These are phyloP conservation scores for Cataglyphis rosenhaueri DNA, from an alignment of 2,888 invertebrate genomes.

Conservation along the genomic window DNA sequence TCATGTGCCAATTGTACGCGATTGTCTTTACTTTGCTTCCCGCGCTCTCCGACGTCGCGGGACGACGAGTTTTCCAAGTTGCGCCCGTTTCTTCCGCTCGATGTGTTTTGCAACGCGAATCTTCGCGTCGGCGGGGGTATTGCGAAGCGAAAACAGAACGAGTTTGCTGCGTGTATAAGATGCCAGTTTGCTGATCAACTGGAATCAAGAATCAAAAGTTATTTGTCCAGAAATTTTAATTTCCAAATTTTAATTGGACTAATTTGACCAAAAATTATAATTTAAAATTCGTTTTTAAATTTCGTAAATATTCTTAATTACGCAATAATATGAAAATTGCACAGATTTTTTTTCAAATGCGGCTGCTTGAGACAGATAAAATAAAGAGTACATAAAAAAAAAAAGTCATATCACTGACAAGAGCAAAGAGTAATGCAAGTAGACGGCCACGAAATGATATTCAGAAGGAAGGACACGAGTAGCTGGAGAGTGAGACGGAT, in stretches of 20 bases:
- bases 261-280: too few relatives aligned
- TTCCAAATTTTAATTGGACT: too few relatives aligned
- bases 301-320: not conserved
- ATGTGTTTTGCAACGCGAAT: constrained; percentile 39
- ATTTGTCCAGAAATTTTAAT: not conserved
- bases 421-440: constrained; percentile 69
- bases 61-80: constrained; percentile 43
- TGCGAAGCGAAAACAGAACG: constrained; percentile 35
- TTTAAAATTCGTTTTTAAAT: not conserved
- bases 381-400: constrained; percentile 65
- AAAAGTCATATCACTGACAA: constrained; percentile 33
- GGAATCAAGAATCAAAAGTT: not conserved
- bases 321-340: not conserved
- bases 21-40: constrained; percentile 79
- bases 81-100: constrained; percentile 54
- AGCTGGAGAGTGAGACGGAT: constrained; percentile 20
- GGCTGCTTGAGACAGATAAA: constrained; percentile 35
- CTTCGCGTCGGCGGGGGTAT: not conserved
- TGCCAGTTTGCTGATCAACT: not conserved
- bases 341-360: not conserved
- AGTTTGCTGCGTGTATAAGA: constrained; percentile 7
- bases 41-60: constrained; percentile 42
- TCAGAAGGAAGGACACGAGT: constrained; percentile 75
- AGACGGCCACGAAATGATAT: constrained; percentile 80
- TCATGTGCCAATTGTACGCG: constrained; percentile 85